These are phyloP conservation scores for Archaeoteleia sp. DNA, from an alignment of 2,888 invertebrate species.

Conservation along the genomic window DNA sequence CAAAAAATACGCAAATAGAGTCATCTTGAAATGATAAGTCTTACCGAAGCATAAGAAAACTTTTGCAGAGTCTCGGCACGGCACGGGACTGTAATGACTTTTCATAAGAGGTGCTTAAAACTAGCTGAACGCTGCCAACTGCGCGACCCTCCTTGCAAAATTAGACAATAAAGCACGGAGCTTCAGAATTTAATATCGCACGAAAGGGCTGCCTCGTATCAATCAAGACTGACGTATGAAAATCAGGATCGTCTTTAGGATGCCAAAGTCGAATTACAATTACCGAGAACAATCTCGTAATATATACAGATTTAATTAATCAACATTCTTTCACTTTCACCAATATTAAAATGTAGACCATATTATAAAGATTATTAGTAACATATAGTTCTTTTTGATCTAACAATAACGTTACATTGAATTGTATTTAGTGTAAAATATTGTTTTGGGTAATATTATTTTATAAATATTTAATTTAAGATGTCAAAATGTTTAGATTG, in stretches of 20 bases:
- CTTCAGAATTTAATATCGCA: conserved; percentile 44
- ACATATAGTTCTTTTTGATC: too few relatives aligned
- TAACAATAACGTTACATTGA: too few relatives aligned
- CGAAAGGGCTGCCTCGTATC: conserved; percentile 40
- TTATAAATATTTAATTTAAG: too few relatives aligned
- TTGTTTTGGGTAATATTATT: too few relatives aligned
- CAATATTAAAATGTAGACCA: too few relatives aligned
- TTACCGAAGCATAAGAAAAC: conserved; percentile 33
- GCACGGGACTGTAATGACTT: conserved; percentile 40
- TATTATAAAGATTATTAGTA: too few relatives aligned
- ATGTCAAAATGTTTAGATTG: too few relatives aligned
- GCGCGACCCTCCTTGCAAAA: conserved; percentile 38
- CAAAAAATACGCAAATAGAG: too few relatives aligned
- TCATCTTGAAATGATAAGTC: conserved; percentile 18
- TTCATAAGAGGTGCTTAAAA: conserved; percentile 46
- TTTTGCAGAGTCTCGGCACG: conserved; percentile 37
- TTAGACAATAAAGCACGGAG: conserved; percentile 41
- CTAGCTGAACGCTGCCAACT: conserved; percentile 44
- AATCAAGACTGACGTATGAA: conserved; percentile 32
- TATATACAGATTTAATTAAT: background rate
- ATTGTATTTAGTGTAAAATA: too few relatives aligned
- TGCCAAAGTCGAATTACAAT: conserved; percentile 23
- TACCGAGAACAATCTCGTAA: background rate
- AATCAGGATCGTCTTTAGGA: conserved; percentile 22
- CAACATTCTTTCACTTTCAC: background rate